Conservation (phyloP, 1,140 invertebrate genomes). For the Drosophila funebris region DNA sequence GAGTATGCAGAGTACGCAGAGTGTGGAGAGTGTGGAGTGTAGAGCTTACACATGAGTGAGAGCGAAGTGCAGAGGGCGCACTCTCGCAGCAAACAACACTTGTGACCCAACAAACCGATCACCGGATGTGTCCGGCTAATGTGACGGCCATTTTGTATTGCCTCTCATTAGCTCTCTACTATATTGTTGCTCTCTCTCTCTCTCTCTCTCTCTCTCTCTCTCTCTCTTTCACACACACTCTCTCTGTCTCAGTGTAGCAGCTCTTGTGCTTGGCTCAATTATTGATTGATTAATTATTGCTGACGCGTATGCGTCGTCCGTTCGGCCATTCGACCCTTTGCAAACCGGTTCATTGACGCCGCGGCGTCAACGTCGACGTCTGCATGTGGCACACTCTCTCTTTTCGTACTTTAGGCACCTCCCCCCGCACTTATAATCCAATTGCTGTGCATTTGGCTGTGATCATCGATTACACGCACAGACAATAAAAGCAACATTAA, state of each 20-base stretch:
- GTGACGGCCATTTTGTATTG: conserved; percentile 75
- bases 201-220: conserved; percentile 18
- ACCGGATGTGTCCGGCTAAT: conserved; percentile 75
- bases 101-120: conserved; percentile 39
- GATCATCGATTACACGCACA: conserved; percentile 61
- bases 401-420: conserved; percentile 39
- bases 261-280: conserved; percentile 58
- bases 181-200: not conserved
- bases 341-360: conserved; percentile 77
- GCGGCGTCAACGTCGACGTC: conserved; percentile 24
- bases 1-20: too few relatives aligned
- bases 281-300: conserved; percentile 82
- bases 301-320: conserved; percentile 75
- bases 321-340: conserved; percentile 61
- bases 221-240: conserved; percentile 32
- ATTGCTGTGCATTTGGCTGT: conserved; percentile 36
- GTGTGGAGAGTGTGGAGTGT: not conserved
- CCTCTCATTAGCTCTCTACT: conserved; percentile 63
- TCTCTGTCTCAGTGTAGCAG: conserved; percentile 5
- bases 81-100: not conserved
- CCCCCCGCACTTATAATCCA: conserved; percentile 61
- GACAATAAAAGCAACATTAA: not conserved
- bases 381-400: conserved; percentile 74
- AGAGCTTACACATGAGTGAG: conserved; percentile 3
- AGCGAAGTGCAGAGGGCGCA: not conserved